phyloP scores from a whole-genome alignment of 2,113 vertebrate genomes.

The Lepus timidus region DNA sequence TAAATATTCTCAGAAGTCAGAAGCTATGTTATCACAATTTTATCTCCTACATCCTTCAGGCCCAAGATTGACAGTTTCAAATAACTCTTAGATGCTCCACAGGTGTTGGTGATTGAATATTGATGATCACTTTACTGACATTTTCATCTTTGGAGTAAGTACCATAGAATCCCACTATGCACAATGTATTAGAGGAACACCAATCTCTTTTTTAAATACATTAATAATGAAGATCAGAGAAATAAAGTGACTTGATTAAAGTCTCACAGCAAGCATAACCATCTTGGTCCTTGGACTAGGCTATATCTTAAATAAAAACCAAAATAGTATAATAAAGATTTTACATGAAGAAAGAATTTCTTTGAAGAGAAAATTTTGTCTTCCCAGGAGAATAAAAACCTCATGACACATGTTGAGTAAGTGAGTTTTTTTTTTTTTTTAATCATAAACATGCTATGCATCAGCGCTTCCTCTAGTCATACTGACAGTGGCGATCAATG shows the following conservation, averaged over 20 bases:
- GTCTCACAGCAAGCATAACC: background rate
- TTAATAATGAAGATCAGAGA: background rate
- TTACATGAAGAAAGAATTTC: constrained; percentile 51
- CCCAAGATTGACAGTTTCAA: background rate
- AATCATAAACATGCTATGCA: constrained; percentile 88
- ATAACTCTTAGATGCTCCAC: background rate
- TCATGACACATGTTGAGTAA: constrained; percentile 78
- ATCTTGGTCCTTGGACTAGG: background rate
- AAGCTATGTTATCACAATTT: background rate
- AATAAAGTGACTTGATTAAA: background rate
- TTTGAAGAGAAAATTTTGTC: constrained; percentile 79
- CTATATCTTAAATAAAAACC: constrained; percentile 68
- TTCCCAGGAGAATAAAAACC: constrained; percentile 67
- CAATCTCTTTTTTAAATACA: constrained; percentile 2
- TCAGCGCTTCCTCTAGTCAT: constrained; percentile 87
- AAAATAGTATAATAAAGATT: constrained; percentile 67
- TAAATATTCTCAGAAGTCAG: background rate
- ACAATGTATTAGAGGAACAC: background rate
- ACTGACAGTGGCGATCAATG: constrained; percentile 88
- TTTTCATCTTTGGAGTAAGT: background rate
- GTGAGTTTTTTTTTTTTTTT: constrained; percentile 73
- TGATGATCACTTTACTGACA: background rate
- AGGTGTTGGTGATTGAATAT: background rate
- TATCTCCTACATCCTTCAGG: background rate
- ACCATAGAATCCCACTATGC: background rate